Evolutionary conservation across 2,888 invertebrate genomes (phyloP).

Genomic region (Rhaphigaster nebulosa): DNA sequence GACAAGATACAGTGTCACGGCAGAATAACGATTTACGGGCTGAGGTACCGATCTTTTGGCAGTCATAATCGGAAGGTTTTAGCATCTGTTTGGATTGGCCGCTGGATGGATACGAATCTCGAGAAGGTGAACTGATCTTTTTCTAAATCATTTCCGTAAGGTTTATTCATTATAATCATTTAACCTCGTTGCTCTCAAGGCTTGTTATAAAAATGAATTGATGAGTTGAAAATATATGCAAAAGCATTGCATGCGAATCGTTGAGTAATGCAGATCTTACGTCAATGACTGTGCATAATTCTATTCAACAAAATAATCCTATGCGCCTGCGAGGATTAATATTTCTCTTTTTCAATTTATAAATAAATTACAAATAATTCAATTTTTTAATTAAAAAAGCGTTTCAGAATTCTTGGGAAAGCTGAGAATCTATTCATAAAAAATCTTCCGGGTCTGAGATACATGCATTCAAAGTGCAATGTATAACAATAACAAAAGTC

Average conservation of each 20-base stretch:
- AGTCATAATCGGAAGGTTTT: no score
- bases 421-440: no score
- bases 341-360: background rate
- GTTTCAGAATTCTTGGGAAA: background rate
- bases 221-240: background rate
- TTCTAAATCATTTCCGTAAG: background rate
- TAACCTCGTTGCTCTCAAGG: background rate
- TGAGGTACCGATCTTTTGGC: no score
- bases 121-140: no score
- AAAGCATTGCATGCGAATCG: background rate
- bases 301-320: background rate
- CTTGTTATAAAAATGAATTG: background rate
- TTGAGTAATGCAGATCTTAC: background rate
- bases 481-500: no score
- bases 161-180: background rate
- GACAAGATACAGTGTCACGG: no score
- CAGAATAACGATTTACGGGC: no score
- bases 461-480: no score
- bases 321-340: background rate
- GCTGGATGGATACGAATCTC: no score
- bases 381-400: background rate
- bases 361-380: background rate
- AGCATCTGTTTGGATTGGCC: no score
- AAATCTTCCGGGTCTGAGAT: no score
- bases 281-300: background rate